Percentiles rank a stretch among this genome's conserved stretches.
Evolutionary conservation across 2,888 invertebrate species (phyloP).

Genomic region (Rugalucina vietnamica): DNA sequence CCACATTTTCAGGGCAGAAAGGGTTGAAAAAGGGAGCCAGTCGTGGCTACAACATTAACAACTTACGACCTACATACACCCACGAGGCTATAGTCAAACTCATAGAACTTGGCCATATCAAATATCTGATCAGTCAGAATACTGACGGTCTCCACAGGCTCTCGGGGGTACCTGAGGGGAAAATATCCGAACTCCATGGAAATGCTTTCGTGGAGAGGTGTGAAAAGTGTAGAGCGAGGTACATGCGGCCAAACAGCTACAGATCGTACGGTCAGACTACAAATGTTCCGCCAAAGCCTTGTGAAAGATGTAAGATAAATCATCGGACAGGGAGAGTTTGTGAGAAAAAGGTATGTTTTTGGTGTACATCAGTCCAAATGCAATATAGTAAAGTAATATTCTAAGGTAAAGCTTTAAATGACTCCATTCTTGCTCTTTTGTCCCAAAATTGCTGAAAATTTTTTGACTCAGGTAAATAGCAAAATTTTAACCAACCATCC

Average conservation of each 20-base stretch:
- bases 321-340: constrained; percentile 76
- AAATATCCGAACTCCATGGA: constrained; percentile 79
- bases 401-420: too few relatives aligned
- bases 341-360: constrained; percentile 66
- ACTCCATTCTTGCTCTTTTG: too few relatives aligned
- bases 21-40: constrained; percentile 20
- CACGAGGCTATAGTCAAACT: constrained; percentile 77
- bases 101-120: constrained; percentile 72
- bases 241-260: constrained; percentile 25
- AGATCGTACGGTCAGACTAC: neutral
- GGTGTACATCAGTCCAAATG: too few relatives aligned
- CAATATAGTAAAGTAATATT: too few relatives aligned
- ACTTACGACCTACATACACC: constrained; percentile 75
- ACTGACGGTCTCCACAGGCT: constrained; percentile 78
- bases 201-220: constrained; percentile 78
- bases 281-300: constrained; percentile 66
- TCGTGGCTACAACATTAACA: constrained; percentile 18
- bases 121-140: constrained; percentile 79
- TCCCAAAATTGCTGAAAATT: too few relatives aligned
- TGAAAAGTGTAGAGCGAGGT: constrained; percentile 73
- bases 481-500: too few relatives aligned
- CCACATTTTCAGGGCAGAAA: constrained; percentile 27
- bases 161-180: constrained; percentile 72
- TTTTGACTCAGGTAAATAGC: too few relatives aligned
- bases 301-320: constrained; percentile 72